Conservation (phyloP, 2,113 vertebrate species). For the zebrafish (Danio rerio) region GRCz12tu NC_133193.1:45952501-45953000, state of each 20-base stretch:
- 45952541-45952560: background rate
- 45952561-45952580: conserved; percentile 54
- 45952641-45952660: conserved; percentile 8
- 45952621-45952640: background rate
- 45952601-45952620: conserved; percentile 57
- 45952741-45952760: background rate
- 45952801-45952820: background rate
- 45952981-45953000: too few species aligned
- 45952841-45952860: background rate
- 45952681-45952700: background rate
- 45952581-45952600: conserved; percentile 76
- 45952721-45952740: too few species aligned
- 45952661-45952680: background rate
- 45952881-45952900: too few species aligned
- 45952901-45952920: too few species aligned
- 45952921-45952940: too few species aligned
- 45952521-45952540: background rate
- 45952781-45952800: conserved; percentile 12
- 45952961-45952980: too few species aligned
- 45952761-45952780: background rate
- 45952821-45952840: background rate
- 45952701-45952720: background rate
- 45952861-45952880: too few species aligned
- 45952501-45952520: background rate
- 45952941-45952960: too few species aligned